phyloP scores from a whole-genome alignment of 2,797 vertebrate species.

The Malurus leucopterus region DNA sequence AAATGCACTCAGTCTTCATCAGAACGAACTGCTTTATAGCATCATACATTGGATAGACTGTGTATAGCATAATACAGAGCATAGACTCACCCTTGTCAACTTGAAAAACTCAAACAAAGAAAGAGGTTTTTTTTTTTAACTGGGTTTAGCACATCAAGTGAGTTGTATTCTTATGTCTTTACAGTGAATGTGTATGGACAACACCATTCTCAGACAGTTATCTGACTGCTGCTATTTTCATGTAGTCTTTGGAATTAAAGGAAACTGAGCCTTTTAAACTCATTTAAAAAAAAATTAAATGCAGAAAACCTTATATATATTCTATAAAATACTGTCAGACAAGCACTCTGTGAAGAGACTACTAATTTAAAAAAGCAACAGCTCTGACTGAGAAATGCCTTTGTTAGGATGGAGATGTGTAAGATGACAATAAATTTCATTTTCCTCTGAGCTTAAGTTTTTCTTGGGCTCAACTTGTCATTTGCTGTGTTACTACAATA shows the following conservation, averaged over 20 bases:
- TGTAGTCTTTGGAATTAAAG: constrained; percentile 25
- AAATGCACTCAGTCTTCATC: background rate
- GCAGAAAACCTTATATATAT: background rate
- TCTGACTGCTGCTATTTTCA: constrained; percentile 28
- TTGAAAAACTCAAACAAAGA: background rate
- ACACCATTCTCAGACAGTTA: background rate
- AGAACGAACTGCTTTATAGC: background rate
- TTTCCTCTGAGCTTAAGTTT: background rate
- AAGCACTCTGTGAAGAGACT: background rate
- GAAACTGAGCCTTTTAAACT: background rate
- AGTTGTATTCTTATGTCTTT: background rate
- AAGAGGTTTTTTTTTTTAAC: background rate
- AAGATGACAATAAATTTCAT: background rate
- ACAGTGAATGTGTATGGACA: background rate
- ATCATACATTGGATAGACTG: background rate
- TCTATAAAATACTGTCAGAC: background rate
- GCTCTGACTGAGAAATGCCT: background rate
- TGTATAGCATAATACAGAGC: no score
- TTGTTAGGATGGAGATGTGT: background rate
- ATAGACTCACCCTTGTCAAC: background rate
- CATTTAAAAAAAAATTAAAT: background rate
- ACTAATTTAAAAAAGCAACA: background rate
- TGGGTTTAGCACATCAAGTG: background rate
- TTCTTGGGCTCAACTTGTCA: background rate
- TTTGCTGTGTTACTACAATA: background rate